Evolutionary conservation across 2,797 vertebrate genomes (phyloP), one percentile per base, ranked within the genome.

Genomic region (Momotus momota): DNA sequence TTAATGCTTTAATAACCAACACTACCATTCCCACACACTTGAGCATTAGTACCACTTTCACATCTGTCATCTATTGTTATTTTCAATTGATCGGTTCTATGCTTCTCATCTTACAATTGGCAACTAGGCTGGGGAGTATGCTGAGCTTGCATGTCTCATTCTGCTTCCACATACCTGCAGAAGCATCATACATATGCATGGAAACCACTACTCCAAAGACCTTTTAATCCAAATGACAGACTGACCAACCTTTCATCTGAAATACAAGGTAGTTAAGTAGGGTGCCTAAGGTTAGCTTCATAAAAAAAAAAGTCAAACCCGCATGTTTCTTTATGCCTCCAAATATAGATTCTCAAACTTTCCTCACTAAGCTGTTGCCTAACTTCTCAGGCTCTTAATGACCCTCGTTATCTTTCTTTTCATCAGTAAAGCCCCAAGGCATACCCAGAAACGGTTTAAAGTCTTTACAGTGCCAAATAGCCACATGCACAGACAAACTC

Each of bases 401-500:
- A 94, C 77, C 64, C 49, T 17, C 6, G 21, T 83, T 86, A 86
- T 78, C 65, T 65, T 57, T 29, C 64, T 80, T 91, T 88, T 81
- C n/a, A 93, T 87, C 87, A 83, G 64, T 52, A 43, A 88, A 91
- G 80, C 77, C 93, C 27, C 51, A 49, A 61, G 80, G 91, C 82
- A 65, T 41, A 78, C 55, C 65, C 52, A 60, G 78, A 88, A 90
- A 74, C 69, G 81, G 49, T 41, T 67, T 86, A n/a, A 72, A 38
- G 27, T 43, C 77, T 90, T 86, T 74, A n/a, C 27, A 69, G 43
- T 75, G n/a, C 81, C 62, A 72, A 14, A 74, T 40, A 83, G 72
- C 52, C 57, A 20, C 26, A 64, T 38, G 23, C 51, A 52, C 38
- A 77, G 65, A 65, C 9, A 1, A 79, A 29, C 60, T 72, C 45